Percentiles rank a stretch among this genome's conserved stretches.
These are phyloP conservation scores for Symphodus melops DNA, from an alignment of 2,113 vertebrate genomes.

Conservation along the genomic window DNA sequence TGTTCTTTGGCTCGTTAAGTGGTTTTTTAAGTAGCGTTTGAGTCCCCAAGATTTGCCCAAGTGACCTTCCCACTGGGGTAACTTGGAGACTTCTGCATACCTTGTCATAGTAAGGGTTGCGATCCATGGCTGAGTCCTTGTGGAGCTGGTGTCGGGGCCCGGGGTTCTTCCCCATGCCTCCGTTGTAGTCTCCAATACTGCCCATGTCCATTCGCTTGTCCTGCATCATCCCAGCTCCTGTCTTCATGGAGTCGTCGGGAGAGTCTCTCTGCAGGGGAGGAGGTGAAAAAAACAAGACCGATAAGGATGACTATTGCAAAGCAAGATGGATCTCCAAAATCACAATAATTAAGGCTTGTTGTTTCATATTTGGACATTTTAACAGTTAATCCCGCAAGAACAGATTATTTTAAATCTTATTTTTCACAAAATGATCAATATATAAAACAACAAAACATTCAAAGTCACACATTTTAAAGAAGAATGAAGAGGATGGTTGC, in stretches of 20 bases:
- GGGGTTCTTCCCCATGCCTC: slow-evolving; percentile 89
- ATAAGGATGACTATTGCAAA: no score
- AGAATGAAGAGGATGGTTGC: slow-evolving; percentile 65
- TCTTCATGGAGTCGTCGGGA: slow-evolving; percentile 92
- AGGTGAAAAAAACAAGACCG: no score
- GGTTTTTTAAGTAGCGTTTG: not conserved
- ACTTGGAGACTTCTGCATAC: slow-evolving; percentile 19
- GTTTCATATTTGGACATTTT: no score
- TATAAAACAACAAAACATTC: no score
- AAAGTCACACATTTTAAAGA: not conserved
- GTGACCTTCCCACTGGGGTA: not conserved
- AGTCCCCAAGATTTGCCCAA: not conserved
- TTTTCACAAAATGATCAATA: no score
- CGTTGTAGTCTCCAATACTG: slow-evolving; percentile 89
- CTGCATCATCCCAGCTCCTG: slow-evolving; percentile 87
- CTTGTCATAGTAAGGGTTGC: slow-evolving; percentile 91
- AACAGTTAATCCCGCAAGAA: no score
- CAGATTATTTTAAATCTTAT: no score
- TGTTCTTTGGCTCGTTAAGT: not conserved
- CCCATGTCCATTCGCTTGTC: slow-evolving; percentile 95
- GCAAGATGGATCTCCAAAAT: no score
- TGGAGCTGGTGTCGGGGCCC: slow-evolving; percentile 90
- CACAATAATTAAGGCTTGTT: no score
- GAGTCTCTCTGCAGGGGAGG: slow-evolving; percentile 89
- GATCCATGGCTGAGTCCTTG: slow-evolving; percentile 96